phyloP scores from a whole-genome alignment of 2,113 vertebrate genomes.

The Aythya baeri region DNA sequence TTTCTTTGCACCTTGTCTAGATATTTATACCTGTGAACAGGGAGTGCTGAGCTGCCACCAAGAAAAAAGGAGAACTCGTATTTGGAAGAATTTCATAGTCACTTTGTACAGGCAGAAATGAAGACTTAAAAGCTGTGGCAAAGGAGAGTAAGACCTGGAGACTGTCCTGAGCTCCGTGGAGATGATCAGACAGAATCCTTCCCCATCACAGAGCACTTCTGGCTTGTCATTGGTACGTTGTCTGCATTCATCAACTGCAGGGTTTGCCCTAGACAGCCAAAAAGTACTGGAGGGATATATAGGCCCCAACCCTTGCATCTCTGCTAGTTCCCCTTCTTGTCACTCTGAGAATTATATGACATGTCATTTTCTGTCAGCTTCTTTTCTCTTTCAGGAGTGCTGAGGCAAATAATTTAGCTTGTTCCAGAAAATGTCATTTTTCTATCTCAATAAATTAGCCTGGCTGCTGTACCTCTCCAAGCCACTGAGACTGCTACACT shows the following conservation, averaged over 20 bases:
- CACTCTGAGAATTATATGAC: conserved; percentile 23
- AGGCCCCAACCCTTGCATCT: background rate
- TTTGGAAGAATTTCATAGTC: background rate
- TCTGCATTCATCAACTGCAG: background rate
- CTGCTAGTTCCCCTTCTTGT: conserved; percentile 25
- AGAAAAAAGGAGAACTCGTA: background rate
- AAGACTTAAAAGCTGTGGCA: background rate
- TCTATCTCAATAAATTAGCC: conserved; percentile 16
- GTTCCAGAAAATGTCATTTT: conserved; percentile 55
- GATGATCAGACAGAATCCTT: background rate
- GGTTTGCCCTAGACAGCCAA: conserved; percentile 2
- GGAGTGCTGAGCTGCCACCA: background rate
- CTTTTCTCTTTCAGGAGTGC: background rate
- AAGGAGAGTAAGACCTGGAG: background rate
- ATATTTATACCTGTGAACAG: background rate
- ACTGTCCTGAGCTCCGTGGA: background rate
- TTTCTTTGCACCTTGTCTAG: background rate
- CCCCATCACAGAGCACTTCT: background rate
- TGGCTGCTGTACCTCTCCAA: background rate
- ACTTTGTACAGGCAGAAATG: background rate
- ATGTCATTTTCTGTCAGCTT: conserved; percentile 59
- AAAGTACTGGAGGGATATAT: background rate
- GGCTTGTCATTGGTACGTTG: background rate
- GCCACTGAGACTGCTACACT: background rate
- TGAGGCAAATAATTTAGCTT: conserved; percentile 61